Percentiles rank a stretch among this genome's conserved stretches.
Conservation (phyloP, 2,888 invertebrate genomes). For the Stenoptilia bipunctidactyla region DNA sequence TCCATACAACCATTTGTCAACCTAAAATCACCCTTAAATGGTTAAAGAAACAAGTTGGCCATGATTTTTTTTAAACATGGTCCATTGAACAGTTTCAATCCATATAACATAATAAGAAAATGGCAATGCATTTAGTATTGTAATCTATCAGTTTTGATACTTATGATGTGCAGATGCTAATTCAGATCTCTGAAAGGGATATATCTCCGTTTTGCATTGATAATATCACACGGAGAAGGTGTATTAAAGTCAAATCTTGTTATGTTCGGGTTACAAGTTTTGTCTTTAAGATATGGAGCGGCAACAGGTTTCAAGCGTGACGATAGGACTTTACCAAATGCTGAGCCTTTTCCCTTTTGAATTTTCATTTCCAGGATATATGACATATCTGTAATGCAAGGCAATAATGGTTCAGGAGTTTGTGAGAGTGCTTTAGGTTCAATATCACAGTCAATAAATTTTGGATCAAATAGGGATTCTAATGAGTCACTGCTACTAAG, state of each 20-base stretch:
- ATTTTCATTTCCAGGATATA: constrained; percentile 35
- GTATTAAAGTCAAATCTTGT: constrained; percentile 40
- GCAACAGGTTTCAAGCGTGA: constrained; percentile 34
- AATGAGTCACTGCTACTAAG: constrained; percentile 34
- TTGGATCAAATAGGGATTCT: constrained; percentile 32
- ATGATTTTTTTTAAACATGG: no score
- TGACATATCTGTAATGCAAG: constrained; percentile 40
- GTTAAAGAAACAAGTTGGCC: no score
- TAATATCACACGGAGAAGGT: constrained; percentile 46
- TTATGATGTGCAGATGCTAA: no score
- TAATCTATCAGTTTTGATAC: no score
- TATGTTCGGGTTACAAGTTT: constrained; percentile 22
- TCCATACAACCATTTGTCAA: no score
- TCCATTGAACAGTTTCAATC: no score
- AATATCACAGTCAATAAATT: constrained; percentile 23
- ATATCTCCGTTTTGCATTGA: constrained; percentile 28
- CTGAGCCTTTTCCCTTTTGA: constrained; percentile 32
- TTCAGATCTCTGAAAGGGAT: no score
- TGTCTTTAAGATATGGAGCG: constrained; percentile 35
- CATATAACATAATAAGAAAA: no score
- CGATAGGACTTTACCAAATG: constrained; percentile 44
- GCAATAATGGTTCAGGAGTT: constrained; percentile 24
- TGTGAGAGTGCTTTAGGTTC: constrained; percentile 13
- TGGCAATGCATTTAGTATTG: no score
- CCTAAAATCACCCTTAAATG: no score